Evolutionary conservation across 2,797 vertebrate genomes (phyloP).

Genomic region (Parotocinclus haroldoi): DNA sequence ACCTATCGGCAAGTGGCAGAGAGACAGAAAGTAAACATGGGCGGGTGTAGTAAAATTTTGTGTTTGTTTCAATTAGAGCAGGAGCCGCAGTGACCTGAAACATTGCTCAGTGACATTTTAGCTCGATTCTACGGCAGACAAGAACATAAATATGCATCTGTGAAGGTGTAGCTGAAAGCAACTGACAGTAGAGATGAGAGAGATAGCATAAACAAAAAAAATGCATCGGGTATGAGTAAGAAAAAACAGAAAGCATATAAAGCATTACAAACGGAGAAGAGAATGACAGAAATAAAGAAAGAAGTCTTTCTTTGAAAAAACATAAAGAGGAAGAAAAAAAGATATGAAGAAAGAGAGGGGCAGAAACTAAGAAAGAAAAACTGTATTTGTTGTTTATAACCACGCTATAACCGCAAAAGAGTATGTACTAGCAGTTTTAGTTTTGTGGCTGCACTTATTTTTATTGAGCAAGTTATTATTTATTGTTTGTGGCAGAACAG

Average conservation of each 20-base stretch:
- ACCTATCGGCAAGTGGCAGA: background rate
- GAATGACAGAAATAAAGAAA: too few species aligned
- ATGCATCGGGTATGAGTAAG: too few species aligned
- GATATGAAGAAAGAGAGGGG: too few species aligned
- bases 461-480: constrained; percentile 2
- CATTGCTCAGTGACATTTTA: constrained; percentile 48
- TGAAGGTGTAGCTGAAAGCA: background rate
- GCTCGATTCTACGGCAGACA: constrained; percentile 17
- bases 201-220: too few species aligned
- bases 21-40: too few species aligned
- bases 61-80: constrained; percentile 13
- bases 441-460: background rate
- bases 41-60: background rate
- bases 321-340: too few species aligned
- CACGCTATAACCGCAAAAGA: background rate
- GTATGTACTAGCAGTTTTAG: background rate
- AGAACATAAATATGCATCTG: constrained; percentile 28
- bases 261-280: too few species aligned
- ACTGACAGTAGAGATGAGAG: too few species aligned
- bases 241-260: too few species aligned
- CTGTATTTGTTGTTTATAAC: background rate
- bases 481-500: background rate
- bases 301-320: too few species aligned
- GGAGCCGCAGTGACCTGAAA: constrained; percentile 46
- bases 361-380: too few species aligned